These are phyloP conservation scores for Venturia canescens DNA, from an alignment of 1,140 invertebrate species.

Conservation along the genomic window DNA sequence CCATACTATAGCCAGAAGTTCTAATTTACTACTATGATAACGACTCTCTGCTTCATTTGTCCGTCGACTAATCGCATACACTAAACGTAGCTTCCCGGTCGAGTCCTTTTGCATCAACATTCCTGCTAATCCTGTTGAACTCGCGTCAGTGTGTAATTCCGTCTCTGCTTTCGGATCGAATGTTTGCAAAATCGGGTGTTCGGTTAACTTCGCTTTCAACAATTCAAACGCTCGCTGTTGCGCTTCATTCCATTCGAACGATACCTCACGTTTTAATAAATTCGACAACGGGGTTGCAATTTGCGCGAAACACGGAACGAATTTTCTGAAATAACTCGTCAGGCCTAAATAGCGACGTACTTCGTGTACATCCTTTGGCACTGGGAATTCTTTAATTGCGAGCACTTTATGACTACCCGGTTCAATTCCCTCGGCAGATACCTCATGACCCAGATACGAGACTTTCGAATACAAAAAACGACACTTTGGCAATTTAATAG, in stretches of 20 bases:
- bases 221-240: not conserved
- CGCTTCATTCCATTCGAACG: slow-evolving; percentile 46
- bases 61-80: slow-evolving; percentile 47
- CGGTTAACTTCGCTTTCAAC: not conserved
- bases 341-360: slow-evolving; percentile 65
- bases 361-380: slow-evolving; percentile 50
- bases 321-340: slow-evolving; percentile 66
- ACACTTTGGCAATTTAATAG: not conserved
- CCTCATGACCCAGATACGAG: slow-evolving; percentile 65
- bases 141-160: slow-evolving; percentile 64
- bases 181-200: not conserved
- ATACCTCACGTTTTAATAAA: slow-evolving; percentile 54
- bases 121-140: slow-evolving; percentile 65
- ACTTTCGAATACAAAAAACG: slow-evolving; percentile 30
- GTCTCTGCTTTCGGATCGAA: slow-evolving; percentile 47
- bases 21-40: slow-evolving; percentile 56
- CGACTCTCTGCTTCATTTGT: slow-evolving; percentile 48
- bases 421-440: slow-evolving; percentile 60
- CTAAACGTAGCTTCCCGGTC: not conserved
- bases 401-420: slow-evolving; percentile 58
- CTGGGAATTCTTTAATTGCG: slow-evolving; percentile 59
- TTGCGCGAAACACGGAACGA: slow-evolving; percentile 58
- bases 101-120: slow-evolving; percentile 66
- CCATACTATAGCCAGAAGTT: slow-evolving; percentile 52
- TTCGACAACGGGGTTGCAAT: slow-evolving; percentile 59